Evolutionary conservation across 1,140 invertebrate species (phyloP), one percentile per base, ranked within the genome.

Genomic region (Caenorhabditis remanei): DNA sequence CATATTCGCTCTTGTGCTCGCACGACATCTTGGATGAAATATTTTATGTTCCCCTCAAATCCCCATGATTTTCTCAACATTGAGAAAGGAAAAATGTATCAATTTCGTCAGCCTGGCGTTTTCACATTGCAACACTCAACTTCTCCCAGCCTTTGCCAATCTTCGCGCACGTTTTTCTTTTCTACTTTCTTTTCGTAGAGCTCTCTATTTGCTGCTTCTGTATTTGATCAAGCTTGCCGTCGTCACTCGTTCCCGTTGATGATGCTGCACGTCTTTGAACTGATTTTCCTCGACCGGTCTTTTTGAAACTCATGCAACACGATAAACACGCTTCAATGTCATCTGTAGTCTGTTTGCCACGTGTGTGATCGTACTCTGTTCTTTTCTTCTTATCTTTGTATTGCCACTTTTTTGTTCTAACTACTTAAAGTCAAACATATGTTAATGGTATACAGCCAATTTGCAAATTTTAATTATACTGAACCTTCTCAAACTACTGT

Each of bases 171-270:
- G 21, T 50, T 50, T 46, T 71, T 65, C 9, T 40, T 65, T 40
- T 46, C 41, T 71, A 46, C 65, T 71, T 71, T 43, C 41, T 46
- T 50, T n/a, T 13, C 71, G 21, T 11, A 11, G 71, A 79, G 71
- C 46, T 50, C 43, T 50, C 71, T 79, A 24, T 79, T 79, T 79
- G 71, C 71, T 50, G 71, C 71, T 50, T 50, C 65, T 79, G 43
- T 71, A 79, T 79, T 79, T 79, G 71, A 79, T 79, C 46, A 79
- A 79, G 71, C 46, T 14, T 79, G 71, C 46, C 46, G 21, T 24
- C 71, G 46, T 48, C 71, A 50, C 46, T 50, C 71, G 19, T 41
- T 79, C 71, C n/a, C 71, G 9, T 21, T 32, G 61, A 13, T 32
- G 61, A 63, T 63, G 61, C 61, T 63, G 61, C 65, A 46, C 65